Base-by-base conservation (phyloP, 2,888 invertebrate species). In the Petrolisthes cinctipes region DNA sequence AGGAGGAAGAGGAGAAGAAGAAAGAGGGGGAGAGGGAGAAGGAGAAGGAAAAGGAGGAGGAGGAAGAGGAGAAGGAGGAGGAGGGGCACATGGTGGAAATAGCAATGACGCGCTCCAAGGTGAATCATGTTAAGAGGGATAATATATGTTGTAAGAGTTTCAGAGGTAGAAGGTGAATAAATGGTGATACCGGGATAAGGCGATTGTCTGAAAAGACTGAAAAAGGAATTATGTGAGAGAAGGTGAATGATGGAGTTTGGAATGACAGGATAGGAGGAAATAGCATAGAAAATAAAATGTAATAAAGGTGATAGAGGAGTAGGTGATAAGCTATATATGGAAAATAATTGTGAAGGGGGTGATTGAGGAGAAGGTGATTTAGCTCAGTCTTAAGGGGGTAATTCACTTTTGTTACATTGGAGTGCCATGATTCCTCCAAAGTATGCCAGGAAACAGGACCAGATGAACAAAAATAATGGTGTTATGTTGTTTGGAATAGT, bases 261-360 rank as follows among this genome's bases (percentile, higher is more conserved):
- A 73, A 73, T 7, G 73, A 73, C 20, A 37, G 73, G 73, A 23
- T 68, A 68, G n/a, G 68, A 17, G 68, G n/a, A n/a, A n/a, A 68
- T 4, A 68, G 68, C 14, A 17, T 17, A 68, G 14, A 5, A 68
- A n/a, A 68, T 68, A 5, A 5, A 68, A 68, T 4, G 68, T 17
- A 68, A 68, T 4, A 5, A 5, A 68, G n/a, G 68, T 17, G 2
- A 68, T 4, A n/a, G 5, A 68, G n/a, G 68, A 5, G 68, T 5
- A 2, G 5, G 5, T 4, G 5, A 5, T 17, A 5, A 5, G n/a
- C n/a, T n/a, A n/a, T n/a, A n/a, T n/a, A n/a, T n/a, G n/a, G n/a
- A n/a, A n/a, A n/a, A n/a, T n/a, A n/a, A n/a, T n/a, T n/a, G n/a
- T n/a, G n/a, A n/a, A n/a, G n/a, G n/a, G n/a, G n/a, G n/a, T n/a